phyloP scores from a whole-genome alignment of 2,797 vertebrate genomes.

The Ctenochaetus hawaiiensis region DNA sequence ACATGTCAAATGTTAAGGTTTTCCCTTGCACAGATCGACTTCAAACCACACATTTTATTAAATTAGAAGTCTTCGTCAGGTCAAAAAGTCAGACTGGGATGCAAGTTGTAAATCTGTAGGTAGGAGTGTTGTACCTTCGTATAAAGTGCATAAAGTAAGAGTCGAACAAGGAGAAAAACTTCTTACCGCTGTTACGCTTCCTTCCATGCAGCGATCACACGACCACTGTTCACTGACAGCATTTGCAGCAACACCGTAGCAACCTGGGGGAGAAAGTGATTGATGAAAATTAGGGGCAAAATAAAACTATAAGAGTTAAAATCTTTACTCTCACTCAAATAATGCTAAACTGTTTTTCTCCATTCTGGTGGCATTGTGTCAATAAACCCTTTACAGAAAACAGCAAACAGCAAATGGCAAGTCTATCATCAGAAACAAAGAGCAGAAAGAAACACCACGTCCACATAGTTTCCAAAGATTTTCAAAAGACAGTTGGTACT shows the following conservation, averaged over 20 bases:
- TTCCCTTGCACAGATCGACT: too few species aligned
- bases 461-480: conserved; percentile 43
- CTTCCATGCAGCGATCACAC: conserved; percentile 91
- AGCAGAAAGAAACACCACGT: conserved; percentile 27
- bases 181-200: conserved; percentile 93
- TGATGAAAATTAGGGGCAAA: not conserved
- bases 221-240: conserved; percentile 90
- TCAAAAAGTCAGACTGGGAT: too few species aligned
- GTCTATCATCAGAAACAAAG: conserved; percentile 29
- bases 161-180: conserved; percentile 9
- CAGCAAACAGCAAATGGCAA: conserved; percentile 15
- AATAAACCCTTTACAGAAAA: conserved; percentile 20
- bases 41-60: too few species aligned
- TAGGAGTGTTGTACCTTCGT: not conserved
- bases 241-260: conserved; percentile 91
- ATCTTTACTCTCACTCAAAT: conserved; percentile 12
- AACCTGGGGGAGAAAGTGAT: conserved; percentile 85
- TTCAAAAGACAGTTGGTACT: conserved; percentile 26
- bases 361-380: not conserved
- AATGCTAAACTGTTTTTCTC: conserved; percentile 3
- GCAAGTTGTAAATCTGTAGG: not conserved
- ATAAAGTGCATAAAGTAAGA: not conserved
- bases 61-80: too few species aligned
- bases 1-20: too few species aligned
- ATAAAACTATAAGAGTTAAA: not conserved